Percentiles rank a stretch among this genome's conserved stretches.
These are phyloP conservation scores for Rhynchotus rufescens DNA, from an alignment of 2,797 vertebrate genomes.

Conservation along the genomic window DNA sequence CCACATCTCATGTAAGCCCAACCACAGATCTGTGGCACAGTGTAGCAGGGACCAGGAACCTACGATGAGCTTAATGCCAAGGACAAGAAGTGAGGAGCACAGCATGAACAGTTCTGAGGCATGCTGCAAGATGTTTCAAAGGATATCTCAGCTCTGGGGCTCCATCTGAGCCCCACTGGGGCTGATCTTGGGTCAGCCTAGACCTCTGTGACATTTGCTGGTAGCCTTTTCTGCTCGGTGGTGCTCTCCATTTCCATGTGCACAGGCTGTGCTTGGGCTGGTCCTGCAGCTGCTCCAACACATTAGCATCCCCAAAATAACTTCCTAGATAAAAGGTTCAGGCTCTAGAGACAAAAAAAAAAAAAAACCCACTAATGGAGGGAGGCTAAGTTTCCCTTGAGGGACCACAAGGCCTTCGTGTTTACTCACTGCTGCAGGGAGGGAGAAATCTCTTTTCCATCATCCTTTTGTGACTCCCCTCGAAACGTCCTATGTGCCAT, in stretches of 20 bases:
- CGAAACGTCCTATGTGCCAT: not conserved
- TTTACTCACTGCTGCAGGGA: fast-evolving
- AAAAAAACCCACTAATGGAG: not conserved
- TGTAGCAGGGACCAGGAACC: not conserved
- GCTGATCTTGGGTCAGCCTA: not conserved
- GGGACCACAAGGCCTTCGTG: fast-evolving
- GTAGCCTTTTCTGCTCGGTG: fast-evolving
- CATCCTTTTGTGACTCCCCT: not conserved
- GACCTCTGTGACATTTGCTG: not conserved
- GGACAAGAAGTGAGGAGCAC: not conserved
- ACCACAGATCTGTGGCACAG: not conserved
- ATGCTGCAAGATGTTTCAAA: not conserved
- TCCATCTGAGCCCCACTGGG: not conserved
- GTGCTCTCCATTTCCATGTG: not conserved
- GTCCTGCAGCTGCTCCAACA: not conserved
- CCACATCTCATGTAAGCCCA: not conserved
- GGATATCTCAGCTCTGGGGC: not conserved
- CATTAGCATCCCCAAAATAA: not conserved
- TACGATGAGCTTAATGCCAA: not conserved
- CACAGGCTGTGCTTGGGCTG: not conserved
- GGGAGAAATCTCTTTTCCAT: not conserved
- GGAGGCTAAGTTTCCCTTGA: not conserved
- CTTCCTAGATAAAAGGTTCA: not conserved
- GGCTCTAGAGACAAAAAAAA: not conserved
- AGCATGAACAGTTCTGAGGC: not conserved